Evolutionary conservation across 2,888 invertebrate genomes (phyloP).

Genomic region (Acanthacorydalis orientalis): DNA sequence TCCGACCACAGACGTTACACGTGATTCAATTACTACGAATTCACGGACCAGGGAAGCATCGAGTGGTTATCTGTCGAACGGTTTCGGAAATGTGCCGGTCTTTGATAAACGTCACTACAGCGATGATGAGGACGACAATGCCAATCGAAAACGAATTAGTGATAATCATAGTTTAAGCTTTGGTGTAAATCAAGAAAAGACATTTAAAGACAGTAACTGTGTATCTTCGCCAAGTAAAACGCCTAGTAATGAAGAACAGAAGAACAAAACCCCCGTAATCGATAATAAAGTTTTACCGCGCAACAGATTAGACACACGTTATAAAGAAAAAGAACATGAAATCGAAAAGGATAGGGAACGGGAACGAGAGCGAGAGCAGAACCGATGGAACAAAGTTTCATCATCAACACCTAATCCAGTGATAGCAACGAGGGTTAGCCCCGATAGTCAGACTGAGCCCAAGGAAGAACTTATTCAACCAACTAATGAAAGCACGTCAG

Average conservation of each 20-base stretch:
- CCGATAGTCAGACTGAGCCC: constrained; percentile 25
- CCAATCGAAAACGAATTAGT: constrained; percentile 19
- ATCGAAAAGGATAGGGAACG: constrained; percentile 12
- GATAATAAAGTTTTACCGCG: constrained; percentile 12
- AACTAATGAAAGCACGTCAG: constrained; percentile 11
- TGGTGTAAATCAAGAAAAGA: constrained; percentile 20
- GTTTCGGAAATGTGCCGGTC: constrained; percentile 15
- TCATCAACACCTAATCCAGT: constrained; percentile 16
- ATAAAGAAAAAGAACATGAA: constrained; percentile 12
- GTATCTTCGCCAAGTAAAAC: constrained; percentile 3
- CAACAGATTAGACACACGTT: too few species aligned
- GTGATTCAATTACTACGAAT: constrained; percentile 30
- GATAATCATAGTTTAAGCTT: constrained; percentile 24
- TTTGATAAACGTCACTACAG: constrained; percentile 19
- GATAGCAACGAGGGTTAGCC: constrained; percentile 20
- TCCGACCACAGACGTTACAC: constrained; percentile 23
- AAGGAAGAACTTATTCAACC: constrained; percentile 6
- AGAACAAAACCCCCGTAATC: neutral
- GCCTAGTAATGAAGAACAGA: constrained; percentile 14
- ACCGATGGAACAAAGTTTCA: constrained; percentile 15
- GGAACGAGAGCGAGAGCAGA: constrained; percentile 10
- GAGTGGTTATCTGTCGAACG: constrained; percentile 14
- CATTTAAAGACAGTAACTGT: constrained; percentile 9
- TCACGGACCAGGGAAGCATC: constrained; percentile 24
- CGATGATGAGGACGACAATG: constrained; percentile 15